phyloP scores from a whole-genome alignment of 2,797 vertebrate species.

The Acridotheres tristis region DNA sequence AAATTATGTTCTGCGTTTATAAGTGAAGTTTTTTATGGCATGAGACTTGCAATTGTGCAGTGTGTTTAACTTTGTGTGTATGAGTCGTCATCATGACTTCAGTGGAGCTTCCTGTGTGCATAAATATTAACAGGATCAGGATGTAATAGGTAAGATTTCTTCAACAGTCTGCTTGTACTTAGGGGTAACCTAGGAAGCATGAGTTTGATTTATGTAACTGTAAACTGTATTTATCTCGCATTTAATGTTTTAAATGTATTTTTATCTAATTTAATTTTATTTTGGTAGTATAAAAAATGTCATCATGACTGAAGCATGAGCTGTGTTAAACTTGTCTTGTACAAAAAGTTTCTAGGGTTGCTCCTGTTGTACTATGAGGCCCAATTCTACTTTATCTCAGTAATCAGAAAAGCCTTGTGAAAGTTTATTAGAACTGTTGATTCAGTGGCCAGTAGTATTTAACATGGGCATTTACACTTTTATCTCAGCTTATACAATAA shows the following conservation, averaged over 20 bases:
- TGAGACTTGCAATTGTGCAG: not conserved
- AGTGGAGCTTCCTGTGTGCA: conserved; percentile 19
- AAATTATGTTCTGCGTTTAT: not conserved
- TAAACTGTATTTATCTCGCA: not conserved
- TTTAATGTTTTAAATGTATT: not conserved
- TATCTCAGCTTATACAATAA: not conserved
- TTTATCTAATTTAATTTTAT: conserved; percentile 2
- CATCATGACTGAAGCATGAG: not conserved
- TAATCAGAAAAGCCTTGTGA: not conserved
- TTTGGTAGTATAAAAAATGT: not conserved
- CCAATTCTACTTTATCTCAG: not conserved
- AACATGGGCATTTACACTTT: not conserved
- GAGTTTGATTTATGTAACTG: not conserved
- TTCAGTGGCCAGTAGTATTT: not conserved
- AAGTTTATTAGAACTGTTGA: not conserved
- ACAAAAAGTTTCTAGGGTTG: not conserved
- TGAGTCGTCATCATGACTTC: conserved; percentile 32
- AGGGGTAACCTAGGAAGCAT: not conserved
- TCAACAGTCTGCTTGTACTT: conserved; percentile 31
- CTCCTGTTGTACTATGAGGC: not conserved
- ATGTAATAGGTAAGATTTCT: not conserved
- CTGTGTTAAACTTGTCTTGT: not conserved
- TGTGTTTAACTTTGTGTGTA: not conserved
- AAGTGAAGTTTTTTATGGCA: conserved; percentile 38
- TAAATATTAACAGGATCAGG: conserved; percentile 23